Conservation (phyloP, 2,113 vertebrate species). For the Rhombomys opimus region DNA sequence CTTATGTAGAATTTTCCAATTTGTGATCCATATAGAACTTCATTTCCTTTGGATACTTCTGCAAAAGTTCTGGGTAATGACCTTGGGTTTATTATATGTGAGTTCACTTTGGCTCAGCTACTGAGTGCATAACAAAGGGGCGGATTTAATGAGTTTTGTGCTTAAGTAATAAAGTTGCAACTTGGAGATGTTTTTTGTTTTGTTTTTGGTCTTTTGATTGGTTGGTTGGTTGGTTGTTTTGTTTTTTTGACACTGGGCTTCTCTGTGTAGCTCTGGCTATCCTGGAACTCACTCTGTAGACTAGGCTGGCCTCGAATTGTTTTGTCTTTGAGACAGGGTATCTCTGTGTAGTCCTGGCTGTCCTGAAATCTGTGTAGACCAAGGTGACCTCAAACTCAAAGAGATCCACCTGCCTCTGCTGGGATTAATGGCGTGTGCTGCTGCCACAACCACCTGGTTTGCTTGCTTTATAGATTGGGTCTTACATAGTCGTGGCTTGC, state of each 20-base stretch:
- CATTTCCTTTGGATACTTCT: background rate
- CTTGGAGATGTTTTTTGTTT: background rate
- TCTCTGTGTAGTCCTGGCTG: background rate
- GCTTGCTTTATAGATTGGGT: background rate
- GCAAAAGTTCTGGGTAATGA: background rate
- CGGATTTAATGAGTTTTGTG: background rate
- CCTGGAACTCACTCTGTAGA: background rate
- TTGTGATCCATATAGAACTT: slow-evolving; percentile 33
- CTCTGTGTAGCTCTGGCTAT: background rate
- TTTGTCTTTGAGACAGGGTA: background rate
- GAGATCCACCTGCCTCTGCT: background rate
- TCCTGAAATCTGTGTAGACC: background rate
- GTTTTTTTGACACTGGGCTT: background rate
- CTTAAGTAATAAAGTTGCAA: slow-evolving; percentile 54
- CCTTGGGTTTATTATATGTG: background rate
- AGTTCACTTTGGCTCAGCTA: background rate
- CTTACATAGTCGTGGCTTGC: background rate
- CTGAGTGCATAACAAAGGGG: background rate
- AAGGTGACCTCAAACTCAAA: background rate
- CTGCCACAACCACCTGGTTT: background rate
- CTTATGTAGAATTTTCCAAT: background rate
- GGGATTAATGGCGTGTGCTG: background rate
- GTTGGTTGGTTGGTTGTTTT: background rate
- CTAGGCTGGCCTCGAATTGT: background rate
- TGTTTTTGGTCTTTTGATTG: background rate